These are phyloP conservation scores for Isaurus tuberculatus DNA, from an alignment of 92 coral and sea anemone species.

Conservation along the genomic window DNA sequence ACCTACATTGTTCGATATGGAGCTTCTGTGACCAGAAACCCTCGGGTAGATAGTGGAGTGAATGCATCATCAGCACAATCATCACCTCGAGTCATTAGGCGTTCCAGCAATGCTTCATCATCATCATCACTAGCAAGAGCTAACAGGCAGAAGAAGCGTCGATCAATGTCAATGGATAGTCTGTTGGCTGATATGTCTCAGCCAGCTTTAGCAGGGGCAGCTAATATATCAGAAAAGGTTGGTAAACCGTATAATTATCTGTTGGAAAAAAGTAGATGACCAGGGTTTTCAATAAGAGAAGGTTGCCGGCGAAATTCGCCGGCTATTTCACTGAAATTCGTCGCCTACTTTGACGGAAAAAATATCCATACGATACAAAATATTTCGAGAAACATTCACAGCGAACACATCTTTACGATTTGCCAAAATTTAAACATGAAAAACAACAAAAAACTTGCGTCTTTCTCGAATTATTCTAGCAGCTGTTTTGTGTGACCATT, in stretches of 20 bases:
- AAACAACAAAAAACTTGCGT: no score
- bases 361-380: no score
- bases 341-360: no score
- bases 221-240: constrained; percentile 81
- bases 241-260: not conserved
- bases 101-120: constrained; percentile 55
- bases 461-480: no score
- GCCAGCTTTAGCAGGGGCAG: constrained; percentile 56
- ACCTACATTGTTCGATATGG: not conserved
- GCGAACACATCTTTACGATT: no score
- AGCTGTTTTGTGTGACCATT: no score
- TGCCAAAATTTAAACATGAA: no score
- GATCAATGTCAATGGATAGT: constrained; percentile 71
- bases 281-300: not conserved
- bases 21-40: constrained; percentile 7
- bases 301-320: no score
- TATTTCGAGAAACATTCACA: no score
- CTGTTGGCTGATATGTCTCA: constrained; percentile 56
- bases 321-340: no score
- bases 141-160: constrained; percentile 39
- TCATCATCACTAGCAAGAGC: constrained; percentile 45
- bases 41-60: constrained; percentile 37
- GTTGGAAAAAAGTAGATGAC: not conserved
- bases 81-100: constrained; percentile 57
- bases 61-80: constrained; percentile 49